phyloP scores from a whole-genome alignment of 30 jellyfish, hydroid and myxozoan species.

The Catostylus mosaicus region DNA sequence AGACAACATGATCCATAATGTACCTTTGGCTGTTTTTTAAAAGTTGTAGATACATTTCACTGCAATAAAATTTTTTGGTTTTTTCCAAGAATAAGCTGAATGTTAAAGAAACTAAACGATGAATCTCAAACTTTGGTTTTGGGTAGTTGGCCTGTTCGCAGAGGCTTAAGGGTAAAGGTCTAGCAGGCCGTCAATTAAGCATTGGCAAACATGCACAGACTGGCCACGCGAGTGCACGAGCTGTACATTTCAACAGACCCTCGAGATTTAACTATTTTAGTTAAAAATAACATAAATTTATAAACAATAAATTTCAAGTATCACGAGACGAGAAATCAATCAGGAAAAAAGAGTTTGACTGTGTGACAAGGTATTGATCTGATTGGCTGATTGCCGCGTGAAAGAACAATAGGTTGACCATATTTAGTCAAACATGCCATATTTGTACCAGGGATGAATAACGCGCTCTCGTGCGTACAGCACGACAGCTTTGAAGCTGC shows the following conservation, averaged over 20 bases:
- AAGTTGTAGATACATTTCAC: no score
- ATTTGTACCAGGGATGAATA: no score
- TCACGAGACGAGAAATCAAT: constrained; percentile 45
- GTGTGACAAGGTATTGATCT: neutral
- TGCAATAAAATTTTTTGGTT: no score
- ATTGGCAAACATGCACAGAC: neutral
- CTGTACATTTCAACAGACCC: neutral
- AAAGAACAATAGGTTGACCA: neutral
- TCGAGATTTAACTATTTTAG: neutral
- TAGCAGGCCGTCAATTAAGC: neutral
- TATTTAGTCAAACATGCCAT: no score
- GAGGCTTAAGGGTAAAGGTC: constrained; percentile 4
- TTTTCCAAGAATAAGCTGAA: no score
- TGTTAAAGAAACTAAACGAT: no score
- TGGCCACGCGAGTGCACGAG: constrained; percentile 55
- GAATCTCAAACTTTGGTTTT: no score
- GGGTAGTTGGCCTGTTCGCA: neutral
- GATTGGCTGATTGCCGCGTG: neutral
- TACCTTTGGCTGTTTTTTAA: no score
- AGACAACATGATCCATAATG: no score
- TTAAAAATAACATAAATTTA: constrained; percentile 1
- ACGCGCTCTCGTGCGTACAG: no score
- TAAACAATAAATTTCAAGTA: constrained; percentile 2
- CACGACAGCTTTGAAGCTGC: no score
- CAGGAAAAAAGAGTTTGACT: neutral